A percentile compares a stretch with the other conserved stretches of the same genome.
phyloP scores from a whole-genome alignment of 2,113 vertebrate genomes.

The Chaenogobius annularis region DNA sequence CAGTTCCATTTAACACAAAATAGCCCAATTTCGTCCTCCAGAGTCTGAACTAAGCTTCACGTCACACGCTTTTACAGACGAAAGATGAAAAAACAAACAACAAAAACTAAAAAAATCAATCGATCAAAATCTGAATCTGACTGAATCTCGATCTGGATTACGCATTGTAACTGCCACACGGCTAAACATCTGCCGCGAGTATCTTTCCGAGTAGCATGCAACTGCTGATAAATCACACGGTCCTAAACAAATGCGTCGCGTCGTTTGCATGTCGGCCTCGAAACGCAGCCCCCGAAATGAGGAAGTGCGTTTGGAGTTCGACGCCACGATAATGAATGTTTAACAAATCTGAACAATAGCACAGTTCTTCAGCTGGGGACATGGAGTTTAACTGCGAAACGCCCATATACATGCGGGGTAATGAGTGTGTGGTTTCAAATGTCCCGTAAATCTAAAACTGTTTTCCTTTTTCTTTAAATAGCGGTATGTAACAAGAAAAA shows the following conservation, averaged over 20 bases:
- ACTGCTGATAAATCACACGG: slow-evolving; percentile 73
- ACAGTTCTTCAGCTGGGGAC: slow-evolving; percentile 31
- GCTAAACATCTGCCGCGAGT: neutral
- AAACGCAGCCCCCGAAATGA: slow-evolving; percentile 41
- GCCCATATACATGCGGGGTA: neutral
- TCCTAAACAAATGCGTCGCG: slow-evolving; percentile 64
- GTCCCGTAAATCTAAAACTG: too few species aligned
- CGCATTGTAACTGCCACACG: neutral
- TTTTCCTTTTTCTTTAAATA: too few species aligned
- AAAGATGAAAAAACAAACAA: too few species aligned
- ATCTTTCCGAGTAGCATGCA: slow-evolving; percentile 51
- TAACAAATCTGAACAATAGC: slow-evolving; percentile 74
- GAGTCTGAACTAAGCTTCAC: too few species aligned
- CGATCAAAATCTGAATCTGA: too few species aligned
- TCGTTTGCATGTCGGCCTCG: slow-evolving; percentile 75
- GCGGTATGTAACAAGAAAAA: too few species aligned
- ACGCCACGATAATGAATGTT: slow-evolving; percentile 36
- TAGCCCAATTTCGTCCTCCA: too few species aligned
- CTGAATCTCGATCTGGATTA: too few species aligned
- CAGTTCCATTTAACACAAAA: too few species aligned
- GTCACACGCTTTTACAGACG: too few species aligned
- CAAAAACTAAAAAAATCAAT: too few species aligned
- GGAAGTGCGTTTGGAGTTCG: slow-evolving; percentile 31
- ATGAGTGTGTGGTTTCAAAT: too few species aligned
- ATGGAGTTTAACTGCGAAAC: slow-evolving; percentile 10